Evolutionary conservation across 2,113 vertebrate genomes (phyloP), one percentile per base, ranked within the genome.

Genomic region (Nymphicus hollandicus): DNA sequence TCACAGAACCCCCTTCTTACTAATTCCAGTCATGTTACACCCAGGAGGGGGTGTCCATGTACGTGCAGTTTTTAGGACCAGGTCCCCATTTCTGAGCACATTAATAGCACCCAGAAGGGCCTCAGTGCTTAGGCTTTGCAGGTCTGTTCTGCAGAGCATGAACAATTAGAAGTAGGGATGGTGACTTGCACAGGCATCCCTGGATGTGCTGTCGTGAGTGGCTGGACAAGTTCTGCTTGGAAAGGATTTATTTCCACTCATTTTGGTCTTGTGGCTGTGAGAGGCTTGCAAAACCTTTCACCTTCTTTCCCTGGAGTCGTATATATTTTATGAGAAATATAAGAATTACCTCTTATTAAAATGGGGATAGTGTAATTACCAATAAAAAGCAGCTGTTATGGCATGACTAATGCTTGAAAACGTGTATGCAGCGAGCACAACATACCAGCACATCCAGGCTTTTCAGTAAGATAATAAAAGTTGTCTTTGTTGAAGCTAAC

Each of bases 351-450:
- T 88, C 90, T 95, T 95, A 96, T 96, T 96, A 97, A 97, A 97
- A 94, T 86, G 81, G 83, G 94, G 96, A 60, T 80, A 86, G 82
- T 88, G 84, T 89, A 96, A 97, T 94, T 96, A 94, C 91, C 95
- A 96, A 94, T 97, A 96, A 96, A 95, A 93, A 97, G 91, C 95
- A 97, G 95, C 96, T 97, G 96, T 96, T 96, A 84, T 91, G 84
- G 90, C 90, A 92, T 88, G 95, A 94, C 79, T 94, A 96, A 94
- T 3, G 85, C 93, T 69, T 88, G 64, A 56, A 86, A 94, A 92
- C 8, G 65, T 69, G 63, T 88, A 74, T 7, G 85, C 37, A 85
- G 76, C 86, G 50, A 96, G 88, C 44, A 46, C 58, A 73, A 53
- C 82, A 23, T 14, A 44, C 19, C 7, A 71, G 90, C 81, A 81